A percentile compares a stretch with the other conserved stretches of the same genome.
phyloP scores from a whole-genome alignment of 2,888 invertebrate genomes.

The Galeopsomyia nigrocyanea region DNA sequence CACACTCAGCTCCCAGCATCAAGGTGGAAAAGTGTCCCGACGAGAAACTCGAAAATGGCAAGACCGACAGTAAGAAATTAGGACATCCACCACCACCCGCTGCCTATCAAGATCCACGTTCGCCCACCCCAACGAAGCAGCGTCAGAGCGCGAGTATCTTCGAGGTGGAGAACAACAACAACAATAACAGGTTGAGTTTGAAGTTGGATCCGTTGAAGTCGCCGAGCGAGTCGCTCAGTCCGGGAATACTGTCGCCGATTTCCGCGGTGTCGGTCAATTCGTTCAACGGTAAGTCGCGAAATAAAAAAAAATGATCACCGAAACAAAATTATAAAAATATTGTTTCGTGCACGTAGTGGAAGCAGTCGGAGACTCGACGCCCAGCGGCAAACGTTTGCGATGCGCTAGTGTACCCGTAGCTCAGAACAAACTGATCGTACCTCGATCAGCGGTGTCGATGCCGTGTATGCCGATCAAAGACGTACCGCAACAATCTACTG shows the following conservation, averaged over 20 bases:
- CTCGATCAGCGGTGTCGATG: constrained; percentile 65
- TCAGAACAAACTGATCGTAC: constrained; percentile 63
- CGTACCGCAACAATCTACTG: constrained; percentile 51
- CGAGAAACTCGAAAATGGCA: constrained; percentile 52
- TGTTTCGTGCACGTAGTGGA: neutral
- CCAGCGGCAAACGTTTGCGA: constrained; percentile 61
- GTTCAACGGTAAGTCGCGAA: constrained; percentile 38
- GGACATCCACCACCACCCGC: constrained; percentile 53
- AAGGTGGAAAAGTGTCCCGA: constrained; percentile 55
- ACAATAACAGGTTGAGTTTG: constrained; percentile 54
- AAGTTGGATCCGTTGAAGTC: constrained; percentile 58
- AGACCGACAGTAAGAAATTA: constrained; percentile 15
- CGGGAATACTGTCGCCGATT: constrained; percentile 40
- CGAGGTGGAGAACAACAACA: constrained; percentile 60
- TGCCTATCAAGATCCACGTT: constrained; percentile 56
- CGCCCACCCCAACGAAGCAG: constrained; percentile 36
- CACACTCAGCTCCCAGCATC: constrained; percentile 63
- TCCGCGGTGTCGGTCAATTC: constrained; percentile 44
- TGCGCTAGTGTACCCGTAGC: constrained; percentile 67
- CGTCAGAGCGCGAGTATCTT: constrained; percentile 52
- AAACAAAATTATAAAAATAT: neutral
- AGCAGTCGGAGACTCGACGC: constrained; percentile 45
- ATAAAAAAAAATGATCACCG: neutral
- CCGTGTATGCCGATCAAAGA: constrained; percentile 67
- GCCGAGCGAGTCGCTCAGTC: constrained; percentile 51